Percentiles rank a stretch among this genome's conserved stretches.
These are phyloP conservation scores for Apteryx owenii DNA, from an alignment of 2,113 vertebrate genomes.

Conservation along the genomic window DNA sequence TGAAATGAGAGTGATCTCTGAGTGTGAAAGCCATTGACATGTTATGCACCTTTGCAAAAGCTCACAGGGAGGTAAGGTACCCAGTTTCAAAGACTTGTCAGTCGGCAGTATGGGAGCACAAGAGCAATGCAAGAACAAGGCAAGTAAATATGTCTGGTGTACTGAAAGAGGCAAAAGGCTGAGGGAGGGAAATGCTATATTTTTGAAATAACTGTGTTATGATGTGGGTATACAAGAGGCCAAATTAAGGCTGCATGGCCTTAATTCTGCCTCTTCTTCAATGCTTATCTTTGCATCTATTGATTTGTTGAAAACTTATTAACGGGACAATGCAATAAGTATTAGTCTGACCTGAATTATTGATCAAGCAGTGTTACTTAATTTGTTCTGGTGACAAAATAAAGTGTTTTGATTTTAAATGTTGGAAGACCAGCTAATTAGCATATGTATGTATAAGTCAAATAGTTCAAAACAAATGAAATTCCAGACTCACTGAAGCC, in stretches of 20 bases:
- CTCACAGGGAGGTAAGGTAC: too few species aligned
- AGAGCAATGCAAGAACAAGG: neutral
- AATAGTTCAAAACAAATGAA: neutral
- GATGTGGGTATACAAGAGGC: too few species aligned
- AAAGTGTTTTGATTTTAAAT: neutral
- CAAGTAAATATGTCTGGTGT: too few species aligned
- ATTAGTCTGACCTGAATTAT: neutral
- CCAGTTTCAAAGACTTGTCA: too few species aligned
- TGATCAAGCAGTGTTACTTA: neutral
- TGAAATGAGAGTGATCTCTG: too few species aligned
- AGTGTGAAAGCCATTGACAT: too few species aligned
- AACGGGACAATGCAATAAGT: neutral
- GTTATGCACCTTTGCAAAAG: too few species aligned
- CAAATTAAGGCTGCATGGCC: neutral
- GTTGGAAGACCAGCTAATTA: neutral
- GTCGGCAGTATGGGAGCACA: too few species aligned
- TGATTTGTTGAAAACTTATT: neutral
- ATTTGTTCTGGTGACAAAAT: neutral
- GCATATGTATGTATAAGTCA: neutral
- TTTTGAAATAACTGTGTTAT: too few species aligned
- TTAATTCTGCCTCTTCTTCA: neutral
- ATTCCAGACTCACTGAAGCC: neutral
- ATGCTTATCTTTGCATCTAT: neutral
- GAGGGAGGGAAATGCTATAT: neutral
- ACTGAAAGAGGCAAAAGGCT: neutral